These are phyloP conservation scores for Taurulus bubalis DNA, from an alignment of 2,113 vertebrate genomes.

Conservation along the genomic window DNA sequence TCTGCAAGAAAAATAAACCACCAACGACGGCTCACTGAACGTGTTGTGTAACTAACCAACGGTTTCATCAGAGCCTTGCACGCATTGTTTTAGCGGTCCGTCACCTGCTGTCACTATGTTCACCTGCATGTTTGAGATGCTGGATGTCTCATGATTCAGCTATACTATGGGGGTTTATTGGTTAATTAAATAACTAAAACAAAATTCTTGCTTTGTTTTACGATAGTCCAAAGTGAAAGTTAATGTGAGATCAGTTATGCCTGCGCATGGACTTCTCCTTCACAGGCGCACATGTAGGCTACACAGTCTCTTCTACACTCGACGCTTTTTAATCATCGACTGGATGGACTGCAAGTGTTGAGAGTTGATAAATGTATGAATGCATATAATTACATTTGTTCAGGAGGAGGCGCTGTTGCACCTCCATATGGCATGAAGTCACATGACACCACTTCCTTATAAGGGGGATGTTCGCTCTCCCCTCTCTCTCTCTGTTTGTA, in stretches of 20 bases:
- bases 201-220: neutral
- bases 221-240: neutral
- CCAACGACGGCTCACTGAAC: slow-evolving; percentile 12
- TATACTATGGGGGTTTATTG: neutral
- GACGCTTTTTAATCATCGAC: neutral
- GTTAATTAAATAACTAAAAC: neutral
- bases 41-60: neutral
- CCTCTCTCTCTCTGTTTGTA: no score
- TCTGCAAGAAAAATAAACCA: slow-evolving; percentile 54
- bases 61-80: neutral
- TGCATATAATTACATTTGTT: no score
- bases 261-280: neutral
- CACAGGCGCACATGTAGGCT: neutral
- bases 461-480: no score
- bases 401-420: no score
- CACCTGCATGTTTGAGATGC: neutral
- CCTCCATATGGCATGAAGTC: no score
- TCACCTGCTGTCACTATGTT: slow-evolving; percentile 6
- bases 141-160: neutral
- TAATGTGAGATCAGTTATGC: neutral
- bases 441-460: no score
- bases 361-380: no score
- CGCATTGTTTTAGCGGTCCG: neutral
- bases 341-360: no score
- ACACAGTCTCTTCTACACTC: no score